Conservation (phyloP, 2,888 invertebrate species). For the Clunio marinus region DNA sequence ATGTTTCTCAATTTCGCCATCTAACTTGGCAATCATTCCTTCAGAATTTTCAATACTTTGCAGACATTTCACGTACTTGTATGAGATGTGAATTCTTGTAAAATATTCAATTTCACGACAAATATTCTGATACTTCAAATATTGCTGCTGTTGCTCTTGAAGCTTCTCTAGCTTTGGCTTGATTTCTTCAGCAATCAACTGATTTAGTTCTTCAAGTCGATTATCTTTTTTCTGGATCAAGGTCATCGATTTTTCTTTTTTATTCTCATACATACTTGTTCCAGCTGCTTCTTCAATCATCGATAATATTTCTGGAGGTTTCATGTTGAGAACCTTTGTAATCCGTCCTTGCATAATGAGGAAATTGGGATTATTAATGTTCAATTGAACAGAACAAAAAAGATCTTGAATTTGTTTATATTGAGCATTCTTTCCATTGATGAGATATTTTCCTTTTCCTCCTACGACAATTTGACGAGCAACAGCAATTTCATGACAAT, state of each 20-base stretch:
- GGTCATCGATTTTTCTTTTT: constrained; percentile 79
- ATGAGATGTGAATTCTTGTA: constrained; percentile 57
- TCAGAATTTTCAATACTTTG: constrained; percentile 54
- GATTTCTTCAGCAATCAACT: constrained; percentile 76
- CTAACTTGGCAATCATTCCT: constrained; percentile 55
- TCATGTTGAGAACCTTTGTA: constrained; percentile 98
- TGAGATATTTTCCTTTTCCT: constrained; percentile 85
- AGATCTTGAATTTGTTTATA: constrained; percentile 89
- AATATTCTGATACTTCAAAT: constrained; percentile 81
- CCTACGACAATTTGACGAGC: constrained; percentile 76
- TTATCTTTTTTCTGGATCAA: constrained; percentile 90
- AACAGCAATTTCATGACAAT: constrained; percentile 84
- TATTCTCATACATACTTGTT: constrained; percentile 92
- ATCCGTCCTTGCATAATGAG: constrained; percentile 99
- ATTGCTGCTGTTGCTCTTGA: constrained; percentile 77
- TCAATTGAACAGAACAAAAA: constrained; percentile 94
- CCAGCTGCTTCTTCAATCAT: constrained; percentile 99
- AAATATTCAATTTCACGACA: constrained; percentile 80
- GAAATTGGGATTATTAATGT: constrained; percentile 99
- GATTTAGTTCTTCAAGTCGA: constrained; percentile 80
- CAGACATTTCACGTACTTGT: constrained; percentile 52
- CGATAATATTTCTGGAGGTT: constrained; percentile 89
- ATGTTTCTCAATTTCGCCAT: constrained; percentile 57
- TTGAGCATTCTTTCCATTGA: constrained; percentile 87
- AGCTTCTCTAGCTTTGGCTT: constrained; percentile 83